Conservation (phyloP, 1,140 invertebrate genomes). For the Lucilia sericata region DNA sequence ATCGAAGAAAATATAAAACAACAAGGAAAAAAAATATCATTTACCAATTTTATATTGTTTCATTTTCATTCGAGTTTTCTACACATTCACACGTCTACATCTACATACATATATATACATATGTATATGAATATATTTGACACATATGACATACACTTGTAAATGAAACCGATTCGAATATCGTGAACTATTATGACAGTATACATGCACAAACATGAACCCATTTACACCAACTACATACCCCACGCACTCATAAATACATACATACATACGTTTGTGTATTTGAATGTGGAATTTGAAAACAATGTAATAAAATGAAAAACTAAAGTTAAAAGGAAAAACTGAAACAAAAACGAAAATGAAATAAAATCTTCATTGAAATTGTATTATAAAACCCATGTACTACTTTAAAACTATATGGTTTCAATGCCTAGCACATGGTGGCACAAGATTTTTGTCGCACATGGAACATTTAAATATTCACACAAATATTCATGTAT, state of each 20-base stretch:
- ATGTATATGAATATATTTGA: neutral
- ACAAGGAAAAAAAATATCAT: constrained; percentile 22
- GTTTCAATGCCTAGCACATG: constrained; percentile 13
- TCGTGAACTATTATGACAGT: constrained; percentile 13
- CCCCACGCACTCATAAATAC: no score
- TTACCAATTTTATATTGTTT: constrained; percentile 25
- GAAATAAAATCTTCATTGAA: neutral
- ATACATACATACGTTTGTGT: no score
- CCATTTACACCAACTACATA: neutral
- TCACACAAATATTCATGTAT: neutral
- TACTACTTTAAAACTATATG: constrained; percentile 12
- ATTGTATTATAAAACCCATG: neutral
- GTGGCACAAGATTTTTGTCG: neutral
- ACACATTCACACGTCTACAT: neutral
- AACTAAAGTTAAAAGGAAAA: neutral
- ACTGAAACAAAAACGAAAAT: neutral
- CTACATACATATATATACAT: neutral
- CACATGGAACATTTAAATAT: neutral
- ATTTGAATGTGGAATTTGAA: neutral
- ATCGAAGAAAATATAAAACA: neutral
- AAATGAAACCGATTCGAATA: constrained; percentile 12
- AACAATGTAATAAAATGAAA: neutral
- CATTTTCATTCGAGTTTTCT: constrained; percentile 6
- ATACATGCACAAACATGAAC: neutral
- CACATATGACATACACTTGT: neutral